Percentiles rank a stretch among this genome's conserved stretches.
These are phyloP conservation scores for Baronia brevicornis DNA, from an alignment of 2,888 invertebrate genomes.

Conservation along the genomic window DNA sequence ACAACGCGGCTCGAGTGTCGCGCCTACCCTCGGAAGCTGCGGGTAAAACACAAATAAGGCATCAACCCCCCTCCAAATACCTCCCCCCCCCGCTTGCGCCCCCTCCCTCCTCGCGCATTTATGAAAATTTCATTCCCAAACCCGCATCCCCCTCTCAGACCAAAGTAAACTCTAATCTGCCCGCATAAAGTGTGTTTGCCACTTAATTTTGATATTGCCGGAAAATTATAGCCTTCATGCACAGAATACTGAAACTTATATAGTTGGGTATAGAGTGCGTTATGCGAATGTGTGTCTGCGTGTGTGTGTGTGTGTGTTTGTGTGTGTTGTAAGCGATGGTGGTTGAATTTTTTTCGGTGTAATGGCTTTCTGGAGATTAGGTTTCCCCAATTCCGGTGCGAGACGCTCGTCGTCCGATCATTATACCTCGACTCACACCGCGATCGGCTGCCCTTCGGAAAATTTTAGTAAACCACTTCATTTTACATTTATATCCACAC, in stretches of 20 bases:
- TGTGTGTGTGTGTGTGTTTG: constrained; percentile 18
- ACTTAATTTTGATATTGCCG: constrained; percentile 43
- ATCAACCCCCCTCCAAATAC: constrained; percentile 25
- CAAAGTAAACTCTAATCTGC: constrained; percentile 58
- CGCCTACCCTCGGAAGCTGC: constrained; percentile 45
- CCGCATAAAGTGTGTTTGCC: constrained; percentile 52
- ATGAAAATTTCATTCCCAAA: constrained; percentile 74
- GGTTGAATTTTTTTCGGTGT: constrained; percentile 58
- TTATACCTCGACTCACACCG: too few species aligned
- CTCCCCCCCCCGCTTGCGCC: constrained; percentile 23
- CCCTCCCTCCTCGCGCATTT: constrained; percentile 42
- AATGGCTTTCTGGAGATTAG: constrained; percentile 68
- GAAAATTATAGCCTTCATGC: constrained; percentile 36
- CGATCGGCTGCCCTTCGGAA: too few species aligned
- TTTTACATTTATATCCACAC: too few species aligned
- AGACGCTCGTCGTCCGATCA: too few species aligned
- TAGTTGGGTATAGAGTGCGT: constrained; percentile 35
- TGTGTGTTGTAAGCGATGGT: constrained; percentile 45
- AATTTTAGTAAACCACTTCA: too few species aligned
- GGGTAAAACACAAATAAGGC: constrained; percentile 59
- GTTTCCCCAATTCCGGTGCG: constrained; percentile 58
- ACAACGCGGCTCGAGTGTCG: constrained; percentile 48
- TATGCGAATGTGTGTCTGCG: constrained; percentile 28
- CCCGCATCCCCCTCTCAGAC: constrained; percentile 37
- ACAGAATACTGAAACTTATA: constrained; percentile 51